Evolutionary conservation across 1,140 invertebrate species (phyloP), one percentile per base, ranked within the genome.

Genomic region (Phymastichus coffea): DNA sequence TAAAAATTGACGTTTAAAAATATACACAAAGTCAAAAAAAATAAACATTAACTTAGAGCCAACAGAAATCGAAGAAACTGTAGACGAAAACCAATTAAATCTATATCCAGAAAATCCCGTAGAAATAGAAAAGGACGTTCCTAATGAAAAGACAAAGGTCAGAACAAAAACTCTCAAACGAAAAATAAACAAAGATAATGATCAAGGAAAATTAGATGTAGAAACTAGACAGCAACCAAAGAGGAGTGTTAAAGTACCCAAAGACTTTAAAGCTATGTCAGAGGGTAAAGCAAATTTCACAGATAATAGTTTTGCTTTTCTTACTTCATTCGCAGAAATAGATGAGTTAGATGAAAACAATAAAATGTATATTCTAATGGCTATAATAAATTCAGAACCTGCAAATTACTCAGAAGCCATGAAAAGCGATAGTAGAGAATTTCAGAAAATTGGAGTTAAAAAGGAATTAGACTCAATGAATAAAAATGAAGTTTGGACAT

Each of bases 301-400:
- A 19, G 8, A 41, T 19, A n/a, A 4, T 10, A 41, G 38, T 17
- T 17, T 10, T 17, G 1, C 9, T 17, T 23, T 54, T 19, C 49
- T 23, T 35, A 23, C 46, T 54, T 33, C 14, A 61, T 30, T 46
- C 47, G 44, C 58, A 47, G 49, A 61, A 30, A 20, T 23, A 35
- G n/a, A 37, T 47, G 41, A 19, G 23, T 37, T 41, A 20, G 48
- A 4, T 35, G 49, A 14, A 48, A 35, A 10, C 25, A 37, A 19
- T 14, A n/a, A 10, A 17, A 17, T 14, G 17, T 9, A 41, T 15
- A 41, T 41, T 17, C 17, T 41, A 14, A 4, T 41, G 19, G 38
- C 38, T 15, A 19, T 33, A 41, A 41, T 41, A 15, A 14, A 40
- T 8, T 8, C n/a, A 19, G 38, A 40, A 17, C 38, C 38, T 15